Conservation (phyloP, 2,113 vertebrate species). For the Trichomycterus rosablanca region DNA sequence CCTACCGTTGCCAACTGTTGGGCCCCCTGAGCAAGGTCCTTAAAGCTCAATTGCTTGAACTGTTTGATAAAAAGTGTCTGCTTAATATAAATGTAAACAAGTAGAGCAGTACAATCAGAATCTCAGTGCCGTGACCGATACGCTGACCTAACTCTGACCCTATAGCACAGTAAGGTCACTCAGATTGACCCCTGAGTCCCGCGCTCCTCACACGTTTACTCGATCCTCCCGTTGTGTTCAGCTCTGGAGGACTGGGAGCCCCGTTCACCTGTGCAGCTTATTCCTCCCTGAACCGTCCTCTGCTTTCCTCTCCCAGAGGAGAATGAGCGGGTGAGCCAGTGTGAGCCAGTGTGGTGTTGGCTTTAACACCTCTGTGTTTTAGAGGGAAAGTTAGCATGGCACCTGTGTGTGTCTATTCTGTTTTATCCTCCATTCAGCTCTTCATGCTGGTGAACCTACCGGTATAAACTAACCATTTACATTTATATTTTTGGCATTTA, state of each 20-base stretch:
- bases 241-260: conserved; percentile 51
- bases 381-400: conserved; percentile 30
- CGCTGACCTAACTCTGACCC: not conserved
- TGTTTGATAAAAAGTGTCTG: no score
- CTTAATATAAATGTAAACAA: no score
- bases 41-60: no score
- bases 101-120: no score
- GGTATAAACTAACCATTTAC: conserved; percentile 4
- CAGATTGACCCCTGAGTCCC: not conserved
- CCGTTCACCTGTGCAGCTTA: conserved; percentile 17
- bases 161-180: not conserved
- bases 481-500: no score
- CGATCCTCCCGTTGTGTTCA: not conserved
- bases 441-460: not conserved
- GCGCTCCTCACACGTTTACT: conserved; percentile 5
- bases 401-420: conserved; percentile 32
- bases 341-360: conserved; percentile 5
- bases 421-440: not conserved
- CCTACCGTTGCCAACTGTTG: no score
- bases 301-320: not conserved
- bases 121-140: not conserved
- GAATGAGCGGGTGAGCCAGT: conserved; percentile 15
- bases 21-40: no score
- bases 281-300: conserved; percentile 8
- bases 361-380: conserved; percentile 37